Evolutionary conservation across 2,797 vertebrate genomes (phyloP).

Genomic region (Lophius americanus): DNA sequence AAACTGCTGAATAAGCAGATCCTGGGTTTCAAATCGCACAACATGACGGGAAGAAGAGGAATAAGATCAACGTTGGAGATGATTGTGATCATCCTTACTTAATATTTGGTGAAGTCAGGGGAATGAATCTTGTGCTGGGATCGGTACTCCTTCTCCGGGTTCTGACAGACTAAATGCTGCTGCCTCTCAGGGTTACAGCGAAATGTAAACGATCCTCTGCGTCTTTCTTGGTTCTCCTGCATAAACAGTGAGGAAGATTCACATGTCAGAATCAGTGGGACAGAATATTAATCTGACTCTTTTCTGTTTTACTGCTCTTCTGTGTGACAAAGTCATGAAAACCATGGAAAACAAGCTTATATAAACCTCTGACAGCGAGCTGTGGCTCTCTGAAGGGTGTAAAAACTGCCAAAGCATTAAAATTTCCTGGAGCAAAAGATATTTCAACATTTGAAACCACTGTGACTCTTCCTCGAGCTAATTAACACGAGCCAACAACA

Average conservation of each 20-base stretch:
- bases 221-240: neutral
- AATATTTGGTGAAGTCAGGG: too few relatives aligned
- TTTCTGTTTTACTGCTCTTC: neutral
- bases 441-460: conserved; percentile 34
- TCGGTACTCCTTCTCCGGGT: too few relatives aligned
- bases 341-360: neutral
- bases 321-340: conserved; percentile 16
- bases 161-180: too few relatives aligned
- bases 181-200: too few relatives aligned
- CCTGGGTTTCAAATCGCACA: too few relatives aligned
- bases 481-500: conserved; percentile 1
- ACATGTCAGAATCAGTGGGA: neutral
- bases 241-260: neutral
- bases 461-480: conserved; percentile 44
- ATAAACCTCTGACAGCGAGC: conserved; percentile 5
- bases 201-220: too few relatives aligned
- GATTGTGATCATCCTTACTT: too few relatives aligned
- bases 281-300: neutral
- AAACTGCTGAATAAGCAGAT: too few relatives aligned
- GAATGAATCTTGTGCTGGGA: too few relatives aligned
- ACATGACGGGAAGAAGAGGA: too few relatives aligned
- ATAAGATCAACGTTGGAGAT: too few relatives aligned
- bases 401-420: conserved; percentile 37
- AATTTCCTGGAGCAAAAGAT: conserved; percentile 32
- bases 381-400: conserved; percentile 8